Evolutionary conservation across 2,113 vertebrate species (phyloP).

Genomic region (cattle (Bos taurus)): ARS-UCD2.0 NC_037343.1:39758001-39758500

Average conservation of each 20-base stretch:
- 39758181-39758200: background rate
- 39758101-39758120: background rate
- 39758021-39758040: background rate
- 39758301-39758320: background rate
- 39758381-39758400: background rate
- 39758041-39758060: background rate
- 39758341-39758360: background rate
- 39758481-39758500: background rate
- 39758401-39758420: background rate
- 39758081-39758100: background rate
- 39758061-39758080: background rate
- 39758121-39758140: background rate
- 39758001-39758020: background rate
- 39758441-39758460: background rate
- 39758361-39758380: background rate
- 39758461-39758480: background rate
- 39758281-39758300: background rate
- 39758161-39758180: background rate
- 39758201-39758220: background rate
- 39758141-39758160: background rate
- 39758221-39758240: background rate
- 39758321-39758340: background rate
- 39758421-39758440: background rate
- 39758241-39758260: background rate
- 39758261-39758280: background rate